A percentile compares a stretch with the other conserved stretches of the same genome.
These are phyloP conservation scores for Amblyornis subalaris DNA, from an alignment of 2,113 vertebrate species.

Conservation along the genomic window DNA sequence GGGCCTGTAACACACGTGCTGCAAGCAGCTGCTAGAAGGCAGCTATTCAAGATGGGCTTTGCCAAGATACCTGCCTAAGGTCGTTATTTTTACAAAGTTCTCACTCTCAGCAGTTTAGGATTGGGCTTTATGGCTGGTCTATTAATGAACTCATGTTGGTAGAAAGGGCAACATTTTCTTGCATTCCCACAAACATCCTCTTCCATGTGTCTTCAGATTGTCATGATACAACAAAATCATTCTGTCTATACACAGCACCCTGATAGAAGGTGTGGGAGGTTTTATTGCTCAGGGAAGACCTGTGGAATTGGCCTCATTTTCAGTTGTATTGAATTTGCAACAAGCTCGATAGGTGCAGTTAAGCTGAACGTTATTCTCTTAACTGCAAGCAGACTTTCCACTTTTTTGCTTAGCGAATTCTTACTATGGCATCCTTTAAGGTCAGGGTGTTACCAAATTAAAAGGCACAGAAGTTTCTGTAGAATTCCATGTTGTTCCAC, in stretches of 20 bases:
- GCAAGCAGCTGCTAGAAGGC: background rate
- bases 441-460: background rate
- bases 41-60: background rate
- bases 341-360: background rate
- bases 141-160: fast-evolving
- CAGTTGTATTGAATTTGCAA: background rate
- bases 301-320: background rate
- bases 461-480: background rate
- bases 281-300: background rate
- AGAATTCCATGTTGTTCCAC: background rate
- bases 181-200: background rate
- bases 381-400: background rate
- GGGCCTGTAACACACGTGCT: background rate
- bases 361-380: background rate
- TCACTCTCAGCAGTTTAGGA: background rate
- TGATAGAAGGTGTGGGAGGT: background rate
- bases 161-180: background rate
- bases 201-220: background rate
- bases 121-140: background rate
- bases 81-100: background rate
- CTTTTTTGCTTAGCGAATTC: background rate
- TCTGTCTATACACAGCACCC: background rate
- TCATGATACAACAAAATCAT: background rate
- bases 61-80: background rate
- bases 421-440: background rate